Evolutionary conservation across 2,888 invertebrate genomes (phyloP).

Genomic region (Drosophila borborema): DNA sequence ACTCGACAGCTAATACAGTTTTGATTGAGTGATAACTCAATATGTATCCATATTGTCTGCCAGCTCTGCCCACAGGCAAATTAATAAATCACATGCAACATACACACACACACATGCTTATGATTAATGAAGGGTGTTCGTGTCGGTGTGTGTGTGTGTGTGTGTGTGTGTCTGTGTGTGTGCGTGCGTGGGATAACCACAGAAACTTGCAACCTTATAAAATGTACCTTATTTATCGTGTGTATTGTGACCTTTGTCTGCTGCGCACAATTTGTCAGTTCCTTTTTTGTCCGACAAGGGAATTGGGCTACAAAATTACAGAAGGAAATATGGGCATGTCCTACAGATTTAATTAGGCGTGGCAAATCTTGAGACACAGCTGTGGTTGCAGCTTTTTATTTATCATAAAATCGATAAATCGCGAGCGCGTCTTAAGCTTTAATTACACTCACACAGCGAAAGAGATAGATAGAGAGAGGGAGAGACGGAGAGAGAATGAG

Average conservation of each 20-base stretch:
- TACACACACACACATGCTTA: constrained; percentile 24
- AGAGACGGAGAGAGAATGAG: no score
- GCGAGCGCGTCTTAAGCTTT: constrained; percentile 55
- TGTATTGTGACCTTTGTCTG: constrained; percentile 59
- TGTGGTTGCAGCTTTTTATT: constrained; percentile 41
- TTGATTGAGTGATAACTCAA: constrained; percentile 80
- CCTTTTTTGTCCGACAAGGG: constrained; percentile 5
- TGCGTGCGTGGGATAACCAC: constrained; percentile 22
- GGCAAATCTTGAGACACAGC: constrained; percentile 32
- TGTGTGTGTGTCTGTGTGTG: constrained; percentile 1
- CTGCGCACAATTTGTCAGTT: constrained; percentile 44
- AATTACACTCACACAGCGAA: constrained; percentile 53
- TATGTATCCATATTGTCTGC: constrained; percentile 32
- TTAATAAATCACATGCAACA: constrained; percentile 59
- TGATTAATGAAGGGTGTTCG: constrained; percentile 60
- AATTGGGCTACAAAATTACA: neutral
- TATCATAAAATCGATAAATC: constrained; percentile 70
- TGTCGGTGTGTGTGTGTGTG: neutral
- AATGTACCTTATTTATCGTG: constrained; percentile 61
- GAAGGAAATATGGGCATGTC: constrained; percentile 15
- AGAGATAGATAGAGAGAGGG: no score
- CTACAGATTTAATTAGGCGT: constrained; percentile 62
- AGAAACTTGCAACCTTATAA: constrained; percentile 23
- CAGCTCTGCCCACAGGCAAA: constrained; percentile 39
- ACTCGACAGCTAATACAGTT: constrained; percentile 47